Percentiles rank a stretch among this genome's conserved stretches.
phyloP scores from a whole-genome alignment of 2,888 invertebrate species.

The Rhingia rostrata region DNA sequence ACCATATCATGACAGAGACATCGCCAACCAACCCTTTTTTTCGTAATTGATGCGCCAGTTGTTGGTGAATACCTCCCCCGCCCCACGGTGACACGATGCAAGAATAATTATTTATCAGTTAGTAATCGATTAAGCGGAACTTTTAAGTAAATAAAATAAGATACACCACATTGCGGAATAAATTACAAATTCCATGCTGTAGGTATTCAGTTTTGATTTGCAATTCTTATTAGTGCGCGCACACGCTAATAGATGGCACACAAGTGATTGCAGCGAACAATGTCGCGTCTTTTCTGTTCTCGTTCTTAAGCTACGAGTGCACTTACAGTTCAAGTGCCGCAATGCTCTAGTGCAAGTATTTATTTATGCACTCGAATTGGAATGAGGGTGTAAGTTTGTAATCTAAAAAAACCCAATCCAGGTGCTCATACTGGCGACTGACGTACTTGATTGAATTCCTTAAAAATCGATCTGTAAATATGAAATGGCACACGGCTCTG shows the following conservation, averaged over 20 bases:
- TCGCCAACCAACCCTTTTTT: not conserved
- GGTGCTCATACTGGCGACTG: no score
- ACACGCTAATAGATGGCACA: slow-evolving; percentile 5
- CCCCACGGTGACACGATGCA: not conserved
- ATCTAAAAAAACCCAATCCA: no score
- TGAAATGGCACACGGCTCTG: no score
- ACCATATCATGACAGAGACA: no score
- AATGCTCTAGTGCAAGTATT: not conserved
- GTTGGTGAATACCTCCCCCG: not conserved
- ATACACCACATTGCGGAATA: not conserved
- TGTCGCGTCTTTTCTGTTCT: not conserved
- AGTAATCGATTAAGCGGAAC: not conserved
- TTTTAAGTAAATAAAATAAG: not conserved
- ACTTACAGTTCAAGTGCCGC: not conserved
- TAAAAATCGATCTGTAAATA: no score
- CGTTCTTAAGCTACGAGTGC: not conserved
- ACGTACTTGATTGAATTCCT: no score
- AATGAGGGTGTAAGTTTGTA: not conserved
- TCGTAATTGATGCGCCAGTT: not conserved
- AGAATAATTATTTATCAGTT: not conserved
- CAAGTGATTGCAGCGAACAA: not conserved
- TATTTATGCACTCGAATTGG: not conserved
- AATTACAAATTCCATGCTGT: not conserved
- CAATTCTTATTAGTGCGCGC: not conserved
- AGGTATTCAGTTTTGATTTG: not conserved